Percentiles rank a stretch among this genome's conserved stretches.
Evolutionary conservation across 30 jellyfish, hydroid and myxozoan species (phyloP).

Genomic region (Pseudorhiza aurosa): DNA sequence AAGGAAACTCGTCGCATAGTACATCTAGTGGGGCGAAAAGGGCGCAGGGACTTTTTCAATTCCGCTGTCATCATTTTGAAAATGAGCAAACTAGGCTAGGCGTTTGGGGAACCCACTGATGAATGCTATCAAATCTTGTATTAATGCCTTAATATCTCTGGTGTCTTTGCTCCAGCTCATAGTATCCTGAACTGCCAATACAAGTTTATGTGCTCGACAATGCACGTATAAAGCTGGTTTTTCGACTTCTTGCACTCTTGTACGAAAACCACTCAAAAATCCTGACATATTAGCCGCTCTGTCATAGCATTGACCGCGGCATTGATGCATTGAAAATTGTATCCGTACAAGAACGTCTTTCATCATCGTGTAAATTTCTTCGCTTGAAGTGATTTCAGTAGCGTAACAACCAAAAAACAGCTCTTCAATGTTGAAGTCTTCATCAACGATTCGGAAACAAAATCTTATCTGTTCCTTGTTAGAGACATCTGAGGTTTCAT

Average conservation of each 20-base stretch:
- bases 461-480: constrained; percentile 46
- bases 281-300: constrained; percentile 54
- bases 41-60: constrained; percentile 54
- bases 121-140: constrained; percentile 68
- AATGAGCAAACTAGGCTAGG: constrained; percentile 43
- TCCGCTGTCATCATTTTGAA: constrained; percentile 35
- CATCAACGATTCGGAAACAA: constrained; percentile 40
- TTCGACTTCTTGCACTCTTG: constrained; percentile 10
- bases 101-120: constrained; percentile 61
- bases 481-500: constrained; percentile 10
- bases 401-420: constrained; percentile 12
- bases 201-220: constrained; percentile 50
- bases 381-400: constrained; percentile 11
- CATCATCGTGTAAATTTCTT: constrained; percentile 3
- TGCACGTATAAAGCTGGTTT: constrained; percentile 37
- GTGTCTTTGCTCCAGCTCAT: constrained; percentile 56
- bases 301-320: constrained; percentile 38
- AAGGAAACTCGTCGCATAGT: constrained; percentile 46
- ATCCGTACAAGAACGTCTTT: constrained; percentile 6
- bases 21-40: constrained; percentile 53
- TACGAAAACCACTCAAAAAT: constrained; percentile 25
- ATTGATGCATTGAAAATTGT: not conserved
- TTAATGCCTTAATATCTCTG: constrained; percentile 51
- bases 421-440: constrained; percentile 32
- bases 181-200: constrained; percentile 62